Conservation (phyloP, 2,888 invertebrate species). For the Drosophila kuntzei region DNA sequence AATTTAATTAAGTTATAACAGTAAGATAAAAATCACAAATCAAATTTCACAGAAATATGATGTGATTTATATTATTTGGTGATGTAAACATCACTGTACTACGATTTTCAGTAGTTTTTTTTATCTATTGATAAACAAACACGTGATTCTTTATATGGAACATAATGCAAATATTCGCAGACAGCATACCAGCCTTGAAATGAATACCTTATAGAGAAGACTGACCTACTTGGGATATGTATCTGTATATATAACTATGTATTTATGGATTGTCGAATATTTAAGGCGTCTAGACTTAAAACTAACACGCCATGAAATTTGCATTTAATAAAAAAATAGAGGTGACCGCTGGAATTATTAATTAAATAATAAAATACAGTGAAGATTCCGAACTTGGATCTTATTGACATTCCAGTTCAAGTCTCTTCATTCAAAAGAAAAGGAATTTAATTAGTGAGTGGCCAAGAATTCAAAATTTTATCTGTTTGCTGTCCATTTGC, state of each 20-base stretch:
- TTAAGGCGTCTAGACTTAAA: constrained; percentile 18
- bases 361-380: constrained; percentile 61
- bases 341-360: constrained; percentile 51
- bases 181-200: constrained; percentile 14
- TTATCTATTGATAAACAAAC: neutral
- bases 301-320: constrained; percentile 23
- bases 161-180: neutral
- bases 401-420: constrained; percentile 55
- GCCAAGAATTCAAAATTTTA: constrained; percentile 38
- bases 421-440: constrained; percentile 38
- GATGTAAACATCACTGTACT: no score
- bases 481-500: constrained; percentile 38
- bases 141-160: neutral
- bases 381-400: constrained; percentile 37
- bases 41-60: no score
- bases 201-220: constrained; percentile 1
- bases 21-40: no score
- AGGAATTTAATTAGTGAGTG: constrained; percentile 56
- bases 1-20: no score
- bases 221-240: constrained; percentile 14
- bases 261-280: constrained; percentile 19
- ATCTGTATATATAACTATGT: neutral
- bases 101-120: no score
- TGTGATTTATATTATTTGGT: no score
- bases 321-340: constrained; percentile 18